phyloP scores from a whole-genome alignment of 2,113 vertebrate genomes.

The Dicentrarchus labrax region DNA sequence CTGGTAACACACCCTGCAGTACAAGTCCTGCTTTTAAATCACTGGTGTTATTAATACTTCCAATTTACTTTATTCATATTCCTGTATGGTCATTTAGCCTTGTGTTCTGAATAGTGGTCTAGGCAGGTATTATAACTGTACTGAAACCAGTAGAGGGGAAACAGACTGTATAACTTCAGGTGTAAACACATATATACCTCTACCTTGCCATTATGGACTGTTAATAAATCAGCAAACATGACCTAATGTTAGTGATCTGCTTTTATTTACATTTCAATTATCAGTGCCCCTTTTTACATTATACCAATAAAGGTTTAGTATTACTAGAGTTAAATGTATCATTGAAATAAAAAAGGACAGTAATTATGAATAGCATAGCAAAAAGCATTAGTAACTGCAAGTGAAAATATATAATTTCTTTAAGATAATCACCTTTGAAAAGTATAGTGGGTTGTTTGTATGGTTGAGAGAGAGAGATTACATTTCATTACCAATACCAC shows the following conservation, averaged over 20 bases:
- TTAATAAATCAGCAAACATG: background rate
- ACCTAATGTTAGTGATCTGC: background rate
- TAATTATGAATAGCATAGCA: background rate
- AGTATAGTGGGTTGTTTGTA: conserved; percentile 30
- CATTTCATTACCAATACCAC: conserved; percentile 57
- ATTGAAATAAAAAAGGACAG: background rate
- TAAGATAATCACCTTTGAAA: conserved; percentile 13
- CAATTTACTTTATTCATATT: background rate
- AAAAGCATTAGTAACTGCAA: background rate
- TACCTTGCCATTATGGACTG: background rate
- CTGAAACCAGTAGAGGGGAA: no score
- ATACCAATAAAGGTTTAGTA: background rate
- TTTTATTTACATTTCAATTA: background rate
- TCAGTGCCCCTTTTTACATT: no score
- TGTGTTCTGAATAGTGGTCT: background rate
- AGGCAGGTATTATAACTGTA: background rate
- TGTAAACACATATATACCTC: background rate
- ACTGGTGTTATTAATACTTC: background rate
- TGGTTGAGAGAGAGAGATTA: conserved; percentile 52
- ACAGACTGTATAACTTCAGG: background rate
- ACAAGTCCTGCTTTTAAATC: background rate
- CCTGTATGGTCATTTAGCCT: background rate
- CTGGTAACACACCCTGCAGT: background rate
- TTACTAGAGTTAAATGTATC: no score
- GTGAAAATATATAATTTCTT: background rate